Evolutionary conservation across 2,888 invertebrate genomes (phyloP).

Genomic region (Piscicola geometra): DNA sequence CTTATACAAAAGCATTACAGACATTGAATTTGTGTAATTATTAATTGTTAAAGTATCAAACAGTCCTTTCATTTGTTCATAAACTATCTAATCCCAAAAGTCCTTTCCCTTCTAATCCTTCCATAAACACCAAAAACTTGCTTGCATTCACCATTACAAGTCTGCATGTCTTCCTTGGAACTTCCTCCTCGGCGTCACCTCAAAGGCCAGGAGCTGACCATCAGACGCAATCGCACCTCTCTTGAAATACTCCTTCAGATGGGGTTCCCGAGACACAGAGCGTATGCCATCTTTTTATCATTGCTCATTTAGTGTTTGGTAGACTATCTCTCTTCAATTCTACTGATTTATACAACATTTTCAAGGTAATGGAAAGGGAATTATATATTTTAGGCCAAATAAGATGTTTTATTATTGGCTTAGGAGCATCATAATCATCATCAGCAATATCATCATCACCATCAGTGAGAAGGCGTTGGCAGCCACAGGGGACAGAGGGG

Average conservation of each 20-base stretch:
- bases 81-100: too few relatives aligned
- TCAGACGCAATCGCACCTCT: conserved; percentile 53
- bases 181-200: conserved; percentile 41
- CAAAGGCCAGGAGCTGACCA: conserved; percentile 42
- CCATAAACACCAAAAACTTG: background rate
- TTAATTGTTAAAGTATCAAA: too few relatives aligned
- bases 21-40: too few relatives aligned
- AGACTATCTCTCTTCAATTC: too few relatives aligned
- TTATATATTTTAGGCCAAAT: conserved; percentile 9
- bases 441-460: background rate
- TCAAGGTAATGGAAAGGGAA: too few relatives aligned
- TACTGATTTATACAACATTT: too few relatives aligned
- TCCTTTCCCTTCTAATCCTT: too few relatives aligned
- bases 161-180: conserved; percentile 35
- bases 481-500: conserved; percentile 80
- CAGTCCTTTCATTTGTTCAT: too few relatives aligned
- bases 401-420: background rate
- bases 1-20: too few relatives aligned
- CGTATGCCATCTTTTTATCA: conserved; percentile 64
- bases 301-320: too few relatives aligned
- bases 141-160: background rate
- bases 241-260: conserved; percentile 78
- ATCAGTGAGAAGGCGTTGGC: conserved; percentile 79
- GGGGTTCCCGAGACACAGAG: conserved; percentile 81
- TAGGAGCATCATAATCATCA: background rate